Conservation (phyloP, 2,797 vertebrate species). For the Catamblyrhynchus diadema region DNA sequence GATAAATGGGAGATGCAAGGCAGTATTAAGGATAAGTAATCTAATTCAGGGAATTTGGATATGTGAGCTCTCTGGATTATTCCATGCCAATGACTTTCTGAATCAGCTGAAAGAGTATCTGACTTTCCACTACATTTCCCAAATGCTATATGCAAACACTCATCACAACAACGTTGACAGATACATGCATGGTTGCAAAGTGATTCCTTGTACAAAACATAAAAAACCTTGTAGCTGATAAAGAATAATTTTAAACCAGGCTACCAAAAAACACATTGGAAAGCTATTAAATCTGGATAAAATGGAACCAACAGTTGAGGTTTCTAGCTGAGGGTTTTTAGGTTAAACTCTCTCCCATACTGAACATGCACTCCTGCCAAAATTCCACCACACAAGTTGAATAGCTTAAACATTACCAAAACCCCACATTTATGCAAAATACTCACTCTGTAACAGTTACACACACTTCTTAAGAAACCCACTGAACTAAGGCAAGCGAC, state of each 20-base stretch:
- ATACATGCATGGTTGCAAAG: neutral
- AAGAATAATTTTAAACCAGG: neutral
- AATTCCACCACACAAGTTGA: neutral
- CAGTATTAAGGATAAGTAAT: neutral
- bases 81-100: neutral
- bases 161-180: neutral
- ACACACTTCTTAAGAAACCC: neutral
- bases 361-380: neutral
- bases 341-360: neutral
- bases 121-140: slow-evolving; percentile 15
- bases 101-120: neutral
- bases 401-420: neutral
- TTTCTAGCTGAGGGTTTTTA: neutral
- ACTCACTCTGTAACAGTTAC: neutral
- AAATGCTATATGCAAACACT: neutral
- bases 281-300: neutral
- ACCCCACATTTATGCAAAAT: neutral
- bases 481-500: neutral
- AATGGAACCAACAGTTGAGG: neutral
- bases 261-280: neutral
- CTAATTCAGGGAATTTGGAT: neutral
- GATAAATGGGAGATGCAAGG: neutral
- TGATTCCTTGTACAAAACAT: neutral
- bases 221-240: neutral
- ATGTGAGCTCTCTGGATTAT: neutral